Evolutionary conservation across 2,797 vertebrate species (phyloP), one percentile per base, ranked within the genome.

Genomic region (Decapterus maruadsi): DNA sequence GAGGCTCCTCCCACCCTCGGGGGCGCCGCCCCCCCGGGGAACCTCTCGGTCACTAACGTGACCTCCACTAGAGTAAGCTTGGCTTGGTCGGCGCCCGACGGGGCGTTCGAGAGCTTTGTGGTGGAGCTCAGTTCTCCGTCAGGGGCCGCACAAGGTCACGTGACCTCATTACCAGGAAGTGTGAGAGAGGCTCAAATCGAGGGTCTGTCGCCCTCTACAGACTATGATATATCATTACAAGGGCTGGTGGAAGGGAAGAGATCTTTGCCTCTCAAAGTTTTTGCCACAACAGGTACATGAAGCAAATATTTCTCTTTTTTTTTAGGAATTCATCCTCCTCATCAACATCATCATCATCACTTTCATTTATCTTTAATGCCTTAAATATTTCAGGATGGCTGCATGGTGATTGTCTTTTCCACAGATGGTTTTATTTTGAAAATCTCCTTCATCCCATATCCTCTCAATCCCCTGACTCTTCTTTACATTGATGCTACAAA

Each of bases 261-360:
- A 56, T 94, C 95, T 82, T 86, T 75, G 50, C 89, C 92, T 57
- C 90, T 95, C 86, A 90, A 62, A 85, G 85, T 76, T 77, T 81
- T 92, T 82, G 82, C 88, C 81, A 84, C 79, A 64, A 92, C 95
- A 97, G 95, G 95, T 96, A 95, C 85, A 94, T 87, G 59, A 69
- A 87, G 66, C 53, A 66, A 43, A 66, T 56, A 26, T 76, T 77
- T 63, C 8, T 19, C 42, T 67, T 61, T 40, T 38, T 16, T 67
- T 59, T 40, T 38, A 69, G 59, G 65, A 63, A 43, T 75, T 69
- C 58, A 72, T 77, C 50, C 34, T 58, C 80, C 58, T 53, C 53
- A 31, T 70, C 29, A 51, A 11, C 48, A 50, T n/a, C 51, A 36
- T 17, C 72, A 40, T 60, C 64, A 66, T 60, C 62, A 60, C 40